A percentile compares a stretch with the other conserved stretches of the same genome.
These are phyloP conservation scores for Harpegnathos saltator DNA, from an alignment of 1,140 invertebrate genomes.

Conservation along the genomic window DNA sequence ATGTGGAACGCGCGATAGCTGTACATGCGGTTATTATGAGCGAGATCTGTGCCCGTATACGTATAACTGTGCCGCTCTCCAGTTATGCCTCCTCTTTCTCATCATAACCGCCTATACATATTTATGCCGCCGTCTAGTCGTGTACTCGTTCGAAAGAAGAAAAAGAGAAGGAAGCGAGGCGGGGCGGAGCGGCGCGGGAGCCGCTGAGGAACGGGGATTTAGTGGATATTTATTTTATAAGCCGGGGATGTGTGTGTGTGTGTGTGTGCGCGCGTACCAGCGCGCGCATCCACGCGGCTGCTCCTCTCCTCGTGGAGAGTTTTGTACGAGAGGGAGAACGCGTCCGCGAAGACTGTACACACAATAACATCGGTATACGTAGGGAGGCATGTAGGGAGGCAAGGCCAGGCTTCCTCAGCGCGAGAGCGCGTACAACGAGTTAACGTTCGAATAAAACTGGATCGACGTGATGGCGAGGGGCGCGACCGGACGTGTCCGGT, in stretches of 20 bases:
- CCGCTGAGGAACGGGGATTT: slow-evolving; percentile 7
- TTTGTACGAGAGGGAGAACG: neutral
- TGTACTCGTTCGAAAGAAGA: slow-evolving; percentile 43
- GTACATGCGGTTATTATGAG: slow-evolving; percentile 77
- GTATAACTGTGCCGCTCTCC: slow-evolving; percentile 79
- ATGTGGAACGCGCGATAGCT: slow-evolving; percentile 77
- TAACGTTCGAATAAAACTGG: slow-evolving; percentile 17
- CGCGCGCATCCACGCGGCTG: too few species aligned
- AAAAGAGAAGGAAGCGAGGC: slow-evolving; percentile 11
- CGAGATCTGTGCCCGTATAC: slow-evolving; percentile 76
- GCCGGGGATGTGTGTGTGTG: neutral
- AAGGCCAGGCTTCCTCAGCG: too few species aligned
- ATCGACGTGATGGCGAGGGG: neutral
- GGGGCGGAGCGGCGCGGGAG: neutral
- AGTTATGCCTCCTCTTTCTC: slow-evolving; percentile 72
- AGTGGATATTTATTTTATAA: slow-evolving; percentile 48
- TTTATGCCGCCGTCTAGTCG: slow-evolving; percentile 65
- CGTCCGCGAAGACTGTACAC: too few species aligned
- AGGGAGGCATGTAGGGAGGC: neutral
- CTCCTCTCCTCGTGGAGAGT: too few species aligned
- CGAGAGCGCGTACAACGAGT: neutral
- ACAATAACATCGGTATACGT: neutral
- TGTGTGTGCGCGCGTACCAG: too few species aligned
- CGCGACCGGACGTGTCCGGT: too few species aligned
- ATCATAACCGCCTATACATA: slow-evolving; percentile 57